Evolutionary conservation across 2,888 invertebrate genomes (phyloP).

Genomic region (Gryllus longicercus): DNA sequence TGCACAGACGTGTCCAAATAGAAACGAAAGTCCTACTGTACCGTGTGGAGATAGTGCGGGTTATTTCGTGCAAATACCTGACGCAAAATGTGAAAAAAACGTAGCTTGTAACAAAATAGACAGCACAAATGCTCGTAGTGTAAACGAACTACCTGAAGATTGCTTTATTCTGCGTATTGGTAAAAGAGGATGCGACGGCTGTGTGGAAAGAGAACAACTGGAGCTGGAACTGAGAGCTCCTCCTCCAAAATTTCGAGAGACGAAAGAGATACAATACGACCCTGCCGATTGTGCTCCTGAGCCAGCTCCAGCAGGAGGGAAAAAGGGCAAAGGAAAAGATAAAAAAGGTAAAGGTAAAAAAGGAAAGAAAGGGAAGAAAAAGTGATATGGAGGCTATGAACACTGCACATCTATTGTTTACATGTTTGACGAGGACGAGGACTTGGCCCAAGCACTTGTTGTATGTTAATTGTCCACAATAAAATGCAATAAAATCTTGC

Average conservation of each 20-base stretch:
- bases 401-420: no score
- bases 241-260: background rate
- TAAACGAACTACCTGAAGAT: background rate
- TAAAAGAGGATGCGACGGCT: background rate
- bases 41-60: background rate
- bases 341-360: background rate
- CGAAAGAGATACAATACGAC: background rate
- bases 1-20: background rate
- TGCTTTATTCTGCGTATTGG: background rate
- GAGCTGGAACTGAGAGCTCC: conserved; percentile 8
- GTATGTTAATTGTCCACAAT: no score
- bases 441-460: no score
- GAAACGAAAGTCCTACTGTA: background rate
- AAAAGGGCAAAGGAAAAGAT: background rate
- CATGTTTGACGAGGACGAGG: no score
- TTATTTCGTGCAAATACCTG: background rate
- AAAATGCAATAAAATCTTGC: no score
- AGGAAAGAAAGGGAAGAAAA: background rate
- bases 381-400: background rate
- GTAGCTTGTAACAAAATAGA: background rate
- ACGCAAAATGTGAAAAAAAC: background rate
- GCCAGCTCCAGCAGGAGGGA: background rate
- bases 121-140: background rate
- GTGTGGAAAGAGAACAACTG: background rate
- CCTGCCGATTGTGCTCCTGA: background rate